Percentiles rank a stretch among this genome's conserved stretches.
Conservation (phyloP, 2,888 invertebrate species). For the Matsumyia berberina region DNA sequence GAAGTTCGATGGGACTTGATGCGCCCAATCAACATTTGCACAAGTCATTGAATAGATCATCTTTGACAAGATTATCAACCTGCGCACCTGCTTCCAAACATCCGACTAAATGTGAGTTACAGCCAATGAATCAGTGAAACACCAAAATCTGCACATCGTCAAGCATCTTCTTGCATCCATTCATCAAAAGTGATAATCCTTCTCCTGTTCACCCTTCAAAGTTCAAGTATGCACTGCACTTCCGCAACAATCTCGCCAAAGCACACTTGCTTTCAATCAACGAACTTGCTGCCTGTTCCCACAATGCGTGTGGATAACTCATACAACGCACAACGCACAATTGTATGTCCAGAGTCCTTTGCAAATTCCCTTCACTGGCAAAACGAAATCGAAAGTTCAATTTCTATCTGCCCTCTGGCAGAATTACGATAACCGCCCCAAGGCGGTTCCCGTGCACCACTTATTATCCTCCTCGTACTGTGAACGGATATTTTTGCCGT, state of each 20-base stretch:
- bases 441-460: constrained; percentile 26
- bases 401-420: constrained; percentile 43
- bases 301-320: constrained; percentile 36
- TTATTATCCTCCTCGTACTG: constrained; percentile 24
- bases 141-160: too few species aligned
- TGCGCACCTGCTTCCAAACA: too few species aligned
- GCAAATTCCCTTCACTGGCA: not conserved
- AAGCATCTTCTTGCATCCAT: too few species aligned
- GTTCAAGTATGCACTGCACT: constrained; percentile 1
- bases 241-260: constrained; percentile 24
- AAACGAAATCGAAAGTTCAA: constrained; percentile 58
- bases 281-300: constrained; percentile 13
- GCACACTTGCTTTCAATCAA: constrained; percentile 38
- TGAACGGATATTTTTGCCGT: constrained; percentile 18
- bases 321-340: too few species aligned
- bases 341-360: constrained; percentile 22
- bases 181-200: too few species aligned
- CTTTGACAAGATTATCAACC: too few species aligned
- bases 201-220: not conserved
- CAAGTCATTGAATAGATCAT: too few species aligned
- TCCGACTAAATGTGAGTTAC: too few species aligned
- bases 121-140: too few species aligned
- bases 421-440: constrained; percentile 48
- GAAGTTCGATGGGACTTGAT: too few species aligned
- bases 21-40: too few species aligned